A percentile compares a stretch with the other conserved stretches of the same genome.
These are phyloP conservation scores for Hirundo rustica DNA, from an alignment of 2,797 vertebrate species.

Conservation along the genomic window DNA sequence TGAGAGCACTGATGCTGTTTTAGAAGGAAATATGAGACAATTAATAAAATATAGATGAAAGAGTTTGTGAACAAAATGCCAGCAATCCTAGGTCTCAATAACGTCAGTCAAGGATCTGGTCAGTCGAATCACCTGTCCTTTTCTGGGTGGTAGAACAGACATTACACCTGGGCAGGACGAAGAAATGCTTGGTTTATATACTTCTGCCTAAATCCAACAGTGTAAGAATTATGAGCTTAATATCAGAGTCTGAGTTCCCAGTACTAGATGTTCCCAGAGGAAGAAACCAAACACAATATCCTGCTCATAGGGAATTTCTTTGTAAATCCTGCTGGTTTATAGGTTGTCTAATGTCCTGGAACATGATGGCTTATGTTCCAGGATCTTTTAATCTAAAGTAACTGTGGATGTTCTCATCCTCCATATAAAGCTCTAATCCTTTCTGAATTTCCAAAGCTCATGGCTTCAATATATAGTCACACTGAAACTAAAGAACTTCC, in stretches of 20 bases:
- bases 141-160: neutral
- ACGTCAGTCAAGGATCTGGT: neutral
- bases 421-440: neutral
- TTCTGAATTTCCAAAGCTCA: slow-evolving; percentile 20
- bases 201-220: neutral
- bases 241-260: neutral
- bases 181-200: neutral
- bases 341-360: neutral
- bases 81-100: neutral
- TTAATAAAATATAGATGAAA: neutral
- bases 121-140: neutral
- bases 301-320: neutral
- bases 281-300: neutral
- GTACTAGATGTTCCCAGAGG: neutral
- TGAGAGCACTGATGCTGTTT: neutral
- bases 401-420: neutral
- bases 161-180: neutral
- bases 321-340: neutral
- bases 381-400: slow-evolving; percentile 23
- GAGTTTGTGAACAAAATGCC: neutral
- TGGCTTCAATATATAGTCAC: neutral
- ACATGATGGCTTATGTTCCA: neutral
- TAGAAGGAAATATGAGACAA: neutral
- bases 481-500: neutral
- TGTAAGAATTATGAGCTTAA: neutral